Evolutionary conservation across 2,113 vertebrate genomes (phyloP), one percentile per base, ranked within the genome.

Genomic region (Cygnus buccinator): DNA sequence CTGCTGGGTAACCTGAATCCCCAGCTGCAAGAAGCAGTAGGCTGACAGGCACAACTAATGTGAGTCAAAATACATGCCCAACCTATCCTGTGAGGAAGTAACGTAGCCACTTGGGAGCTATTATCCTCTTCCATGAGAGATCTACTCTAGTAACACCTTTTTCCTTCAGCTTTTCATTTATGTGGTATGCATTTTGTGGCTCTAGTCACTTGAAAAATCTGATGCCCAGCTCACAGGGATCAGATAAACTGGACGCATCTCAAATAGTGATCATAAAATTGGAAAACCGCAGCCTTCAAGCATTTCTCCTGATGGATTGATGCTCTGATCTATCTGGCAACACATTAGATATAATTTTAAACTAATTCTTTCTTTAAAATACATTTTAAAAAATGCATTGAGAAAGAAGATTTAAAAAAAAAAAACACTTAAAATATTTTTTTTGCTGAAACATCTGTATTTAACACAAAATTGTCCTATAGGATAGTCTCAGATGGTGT

Each of bases 141-240:
- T 74, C 37, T 78, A 6, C 28, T 92, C 33, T 43, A 74, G 55
- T 59, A 52, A 59, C 28, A 23, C 50, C 28, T 23, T 95, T 58
- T 67, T 73, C 21, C 50, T 86, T 87, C 59, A 74, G 65, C 76
- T 65, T 33, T n/a, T 25, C 28, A 59, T 22, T 46, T 81, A 14
- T 2, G 33, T 33, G 26, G 1, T 28, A 7, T 31, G 26, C 58
- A 21, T 71, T 77, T 54, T 93, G 28, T 86, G 61, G 52, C 46
- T 90, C 57, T 63, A 50, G 41, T 41, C 4, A 0, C 73, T 67
- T 59, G 57, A 91, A 71, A 50, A 91, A 59, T 48, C 26, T 28
- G 35, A n/a, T 0, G 0, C 76, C 59, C 21, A 84, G 5, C 28
- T 78, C n/a, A 28, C 46, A 37, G 37, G 43, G 5, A 8, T 92